Evolutionary conservation across 2,797 vertebrate genomes (phyloP), one percentile per base, ranked within the genome.

Genomic region (Nothura maculosa): DNA sequence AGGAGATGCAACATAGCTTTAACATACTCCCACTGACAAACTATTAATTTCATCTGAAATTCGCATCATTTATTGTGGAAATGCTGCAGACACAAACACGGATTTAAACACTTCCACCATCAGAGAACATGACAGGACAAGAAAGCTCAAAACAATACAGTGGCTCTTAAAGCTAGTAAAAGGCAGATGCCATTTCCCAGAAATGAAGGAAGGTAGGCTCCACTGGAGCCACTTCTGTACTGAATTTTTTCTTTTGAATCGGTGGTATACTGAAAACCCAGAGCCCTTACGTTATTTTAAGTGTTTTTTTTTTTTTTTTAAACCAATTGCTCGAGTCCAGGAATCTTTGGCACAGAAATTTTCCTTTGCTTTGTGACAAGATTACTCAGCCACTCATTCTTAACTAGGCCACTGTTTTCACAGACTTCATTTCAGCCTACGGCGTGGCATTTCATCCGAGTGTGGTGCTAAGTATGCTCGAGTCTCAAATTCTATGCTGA

Each of bases 141-240:
- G 76, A 43, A 81, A 90, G 75, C 84, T 87, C 87, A 90, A 94
- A 95, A 74, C 54, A 84, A 96, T 94, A 80, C 17, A 54, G 88
- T 13, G 57, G 86, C 79, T 92, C 81, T 70, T 87, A 85, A 96
- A 90, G 74, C 58, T 91, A 64, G 62, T 79, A 50, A 81, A 69
- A 88, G 84, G 91, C 89, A 94, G 92, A 85, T 90, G 92, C 55
- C 92, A 96, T 96, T 96, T 97, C 96, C 95, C 81, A 96, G 95
- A 96, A 96, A 96, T 95, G 95, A 97, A 91, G 76, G 85, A 72
- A 80, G 45, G 79, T 57, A 81, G 87, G 89, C 90, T 97, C 92
- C 94, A 94, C 94, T 84, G 93, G 90, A 96, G 96, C 90, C 81
- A 79, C 28, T 64, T 64, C 76, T 64, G 36, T 85, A 73, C 88